Base-by-base conservation (phyloP, 2,888 invertebrate genomes). In the Cantharis lateralis region DNA sequence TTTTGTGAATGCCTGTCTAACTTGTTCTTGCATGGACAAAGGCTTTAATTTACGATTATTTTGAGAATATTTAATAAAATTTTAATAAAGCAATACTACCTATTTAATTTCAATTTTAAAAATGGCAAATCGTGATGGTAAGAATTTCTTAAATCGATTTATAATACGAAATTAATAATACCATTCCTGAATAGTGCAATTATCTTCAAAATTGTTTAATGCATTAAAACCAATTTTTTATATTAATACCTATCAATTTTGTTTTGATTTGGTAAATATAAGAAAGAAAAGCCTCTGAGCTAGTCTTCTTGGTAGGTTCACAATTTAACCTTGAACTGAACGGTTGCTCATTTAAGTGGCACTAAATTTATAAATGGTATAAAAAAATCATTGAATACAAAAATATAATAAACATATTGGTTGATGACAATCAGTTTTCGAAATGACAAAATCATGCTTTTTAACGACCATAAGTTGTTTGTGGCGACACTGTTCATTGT, bases 1-100 rank as follows among this genome's bases (percentile, higher is more conserved):
- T 78, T 80, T 79, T 79, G 72, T 79, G 78, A 78, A 79, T 79
- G 78, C 78, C 75, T 77, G 79, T 79, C 79, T 77, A 72, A 74
- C 73, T 68, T 61, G 71, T 71, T 71, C 71, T 69, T 69, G 63
- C 62, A 68, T 62, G 16, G 63, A 77, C 77, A 77, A 77, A 74
- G 71, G 68, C 72, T 20, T 62, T 71, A 62, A 72, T 76, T 74
- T 74, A 74, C 70, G 73, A 70, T 69, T 72, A 77, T 68, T 77
- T 73, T 68, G 15, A 15, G 68, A 66, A 68, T 75, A 68, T 70
- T 76, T 28, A 5, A 32, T 20, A 66, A 66, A 20, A 71, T 66
- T 62, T 63, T 64, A 15, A 64, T 18, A 66, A 18, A 18, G 72
- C 26, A 63, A 15, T 71, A 62, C 26, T 71, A 62, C 15, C 15